Evolutionary conservation across 2,888 invertebrate genomes (phyloP), one percentile per base, ranked within the genome.

Genomic region (Macroteleia sp.): DNA sequence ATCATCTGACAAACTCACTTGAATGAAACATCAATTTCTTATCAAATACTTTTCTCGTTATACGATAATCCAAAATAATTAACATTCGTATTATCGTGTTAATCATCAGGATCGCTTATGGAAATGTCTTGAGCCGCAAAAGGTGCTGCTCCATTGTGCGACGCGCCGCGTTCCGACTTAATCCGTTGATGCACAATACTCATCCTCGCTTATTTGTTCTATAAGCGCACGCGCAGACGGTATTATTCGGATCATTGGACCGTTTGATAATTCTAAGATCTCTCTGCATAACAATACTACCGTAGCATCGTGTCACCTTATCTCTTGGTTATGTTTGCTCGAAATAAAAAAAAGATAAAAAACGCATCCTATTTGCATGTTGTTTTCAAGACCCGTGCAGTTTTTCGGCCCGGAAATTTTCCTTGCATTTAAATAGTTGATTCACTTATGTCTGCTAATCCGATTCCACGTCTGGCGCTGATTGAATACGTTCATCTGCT

Each of bases 171-270:
- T n/a, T n/a, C 3, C 34, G 17, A 30, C 34, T 56, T 42, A 42
- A 42, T n/a, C 25, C 25, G 17, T 22, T 6, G 17, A 3, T 17
- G 41, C 67, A 16, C 22, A 17, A 42, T 36, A 41, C 44, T 44
- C 73, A 46, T 44, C 28, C 41, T 20, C 25, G 28, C 9, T 59
- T 59, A 56, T 57, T 74, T 74, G 42, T 66, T 34, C 17, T 34
- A n/a, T 9, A 25, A 41, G 64, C 52, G 28, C 30, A 32, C 46
- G 44, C 30, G 50, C 42, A 52, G 44, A 62, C 54, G 44, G 30
- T 20, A 64, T 73, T 64, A 73, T 57, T 64, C 57, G 36, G 64
- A 64, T 73, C 73, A 73, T 57, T 46, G 57, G 64, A 32, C 57
- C 46, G 48, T 56, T 56, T 57, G 34, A 57, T 73, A 50, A 73